phyloP scores from a whole-genome alignment of 2,797 vertebrate species.

The Sciaenops ocellatus region DNA sequence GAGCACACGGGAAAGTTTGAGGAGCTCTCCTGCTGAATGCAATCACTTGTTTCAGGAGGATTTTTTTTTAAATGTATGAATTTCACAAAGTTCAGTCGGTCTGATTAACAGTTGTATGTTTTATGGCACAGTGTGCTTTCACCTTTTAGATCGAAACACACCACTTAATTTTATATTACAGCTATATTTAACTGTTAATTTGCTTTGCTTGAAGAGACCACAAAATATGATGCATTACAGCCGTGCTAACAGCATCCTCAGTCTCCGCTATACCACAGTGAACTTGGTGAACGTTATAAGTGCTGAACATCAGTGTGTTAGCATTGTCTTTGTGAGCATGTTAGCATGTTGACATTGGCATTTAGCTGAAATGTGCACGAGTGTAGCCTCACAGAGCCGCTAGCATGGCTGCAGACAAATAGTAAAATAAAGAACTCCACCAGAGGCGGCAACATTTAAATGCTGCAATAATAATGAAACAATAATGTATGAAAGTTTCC shows the following conservation, averaged over 20 bases:
- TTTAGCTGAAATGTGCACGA: background rate
- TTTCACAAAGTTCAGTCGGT: background rate
- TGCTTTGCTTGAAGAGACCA: background rate
- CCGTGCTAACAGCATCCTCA: background rate
- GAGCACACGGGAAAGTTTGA: background rate
- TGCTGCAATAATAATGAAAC: background rate
- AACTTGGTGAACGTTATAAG: background rate
- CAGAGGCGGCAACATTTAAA: background rate
- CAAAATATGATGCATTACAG: background rate
- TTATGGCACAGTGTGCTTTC: background rate
- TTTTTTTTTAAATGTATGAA: background rate
- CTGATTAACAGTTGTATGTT: background rate
- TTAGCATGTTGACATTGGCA: background rate
- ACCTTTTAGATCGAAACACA: too few relatives aligned
- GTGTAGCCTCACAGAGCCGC: background rate
- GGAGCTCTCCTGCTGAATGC: conserved; percentile 1
- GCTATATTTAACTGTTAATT: too few relatives aligned
- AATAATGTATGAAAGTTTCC: background rate
- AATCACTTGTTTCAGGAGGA: background rate
- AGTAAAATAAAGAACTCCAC: too few relatives aligned
- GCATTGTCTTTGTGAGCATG: background rate
- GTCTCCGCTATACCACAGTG: background rate
- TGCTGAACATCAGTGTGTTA: background rate
- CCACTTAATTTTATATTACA: too few relatives aligned
- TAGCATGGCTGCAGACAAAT: too few relatives aligned